Conservation (phyloP, 2,888 invertebrate species). For the Lycaena phlaeas region DNA sequence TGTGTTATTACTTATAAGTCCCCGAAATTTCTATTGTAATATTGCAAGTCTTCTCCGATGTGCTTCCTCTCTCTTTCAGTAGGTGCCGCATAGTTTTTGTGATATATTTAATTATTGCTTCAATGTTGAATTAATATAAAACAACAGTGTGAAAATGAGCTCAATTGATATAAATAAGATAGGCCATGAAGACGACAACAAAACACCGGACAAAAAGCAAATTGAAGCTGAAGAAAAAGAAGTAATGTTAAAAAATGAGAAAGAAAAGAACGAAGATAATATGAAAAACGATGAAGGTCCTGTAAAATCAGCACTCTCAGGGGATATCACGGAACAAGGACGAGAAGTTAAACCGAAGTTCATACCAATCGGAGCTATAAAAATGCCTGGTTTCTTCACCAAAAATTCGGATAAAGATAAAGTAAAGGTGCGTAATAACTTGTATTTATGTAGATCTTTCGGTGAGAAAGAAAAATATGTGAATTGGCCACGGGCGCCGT, state of each 20-base stretch:
- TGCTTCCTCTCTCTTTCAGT: neutral
- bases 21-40: neutral
- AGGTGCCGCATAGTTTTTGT: neutral
- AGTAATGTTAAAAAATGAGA: conserved; percentile 74
- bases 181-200: conserved; percentile 50
- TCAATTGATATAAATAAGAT: conserved; percentile 51
- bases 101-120: neutral
- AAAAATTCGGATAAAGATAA: conserved; percentile 83
- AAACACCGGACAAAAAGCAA: conserved; percentile 76
- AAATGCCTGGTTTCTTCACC: conserved; percentile 89
- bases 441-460: too few relatives aligned
- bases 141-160: conserved; percentile 31
- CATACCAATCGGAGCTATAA: conserved; percentile 90
- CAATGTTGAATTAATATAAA: neutral
- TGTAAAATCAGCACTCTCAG: conserved; percentile 66
- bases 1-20: neutral
- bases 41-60: neutral
- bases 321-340: conserved; percentile 75
- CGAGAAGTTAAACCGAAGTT: conserved; percentile 85
- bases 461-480: too few relatives aligned
- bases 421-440: conserved; percentile 70
- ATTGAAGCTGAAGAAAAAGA: conserved; percentile 78
- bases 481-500: too few relatives aligned
- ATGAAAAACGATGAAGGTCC: conserved; percentile 57
- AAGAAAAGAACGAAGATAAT: conserved; percentile 58